Evolutionary conservation across 2,888 invertebrate species (phyloP).

Genomic region (Cosmopolites sordidus): DNA sequence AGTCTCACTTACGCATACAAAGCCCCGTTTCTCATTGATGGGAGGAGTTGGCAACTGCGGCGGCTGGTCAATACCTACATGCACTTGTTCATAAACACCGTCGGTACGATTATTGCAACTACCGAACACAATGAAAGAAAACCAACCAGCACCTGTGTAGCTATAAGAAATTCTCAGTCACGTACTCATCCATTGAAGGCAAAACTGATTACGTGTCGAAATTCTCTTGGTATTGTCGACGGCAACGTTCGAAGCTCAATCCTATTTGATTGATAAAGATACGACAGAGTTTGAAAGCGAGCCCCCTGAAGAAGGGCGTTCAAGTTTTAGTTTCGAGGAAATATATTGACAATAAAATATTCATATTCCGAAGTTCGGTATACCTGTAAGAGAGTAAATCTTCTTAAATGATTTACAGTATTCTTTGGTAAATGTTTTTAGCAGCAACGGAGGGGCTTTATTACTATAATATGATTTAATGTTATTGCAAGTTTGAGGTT

Average conservation of each 20-base stretch:
- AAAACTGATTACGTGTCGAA: constrained; percentile 22
- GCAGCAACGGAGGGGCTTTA: too few relatives aligned
- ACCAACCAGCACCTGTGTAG: constrained; percentile 15
- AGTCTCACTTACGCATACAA: neutral
- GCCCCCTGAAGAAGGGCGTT: neutral
- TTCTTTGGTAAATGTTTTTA: too few relatives aligned
- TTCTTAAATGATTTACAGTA: too few relatives aligned
- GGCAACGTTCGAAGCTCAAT: too few relatives aligned
- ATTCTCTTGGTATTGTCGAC: constrained; percentile 1
- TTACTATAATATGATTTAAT: too few relatives aligned
- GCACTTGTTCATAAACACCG: constrained; percentile 14
- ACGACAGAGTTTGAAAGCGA: too few relatives aligned
- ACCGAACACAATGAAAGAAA: constrained; percentile 18
- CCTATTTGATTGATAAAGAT: too few relatives aligned
- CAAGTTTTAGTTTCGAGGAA: neutral
- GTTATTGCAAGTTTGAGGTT: too few relatives aligned
- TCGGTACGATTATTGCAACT: constrained; percentile 13
- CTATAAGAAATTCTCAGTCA: constrained; percentile 20
- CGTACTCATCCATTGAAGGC: constrained; percentile 23
- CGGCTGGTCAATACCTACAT: constrained; percentile 4
- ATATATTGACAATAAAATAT: neutral
- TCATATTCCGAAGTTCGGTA: too few relatives aligned
- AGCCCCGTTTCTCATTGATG: neutral
- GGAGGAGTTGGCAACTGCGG: constrained; percentile 2
- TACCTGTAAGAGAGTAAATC: too few relatives aligned